Evolutionary conservation across 2,113 vertebrate species (phyloP).

Genomic region (Orthonyx spaldingii): DNA sequence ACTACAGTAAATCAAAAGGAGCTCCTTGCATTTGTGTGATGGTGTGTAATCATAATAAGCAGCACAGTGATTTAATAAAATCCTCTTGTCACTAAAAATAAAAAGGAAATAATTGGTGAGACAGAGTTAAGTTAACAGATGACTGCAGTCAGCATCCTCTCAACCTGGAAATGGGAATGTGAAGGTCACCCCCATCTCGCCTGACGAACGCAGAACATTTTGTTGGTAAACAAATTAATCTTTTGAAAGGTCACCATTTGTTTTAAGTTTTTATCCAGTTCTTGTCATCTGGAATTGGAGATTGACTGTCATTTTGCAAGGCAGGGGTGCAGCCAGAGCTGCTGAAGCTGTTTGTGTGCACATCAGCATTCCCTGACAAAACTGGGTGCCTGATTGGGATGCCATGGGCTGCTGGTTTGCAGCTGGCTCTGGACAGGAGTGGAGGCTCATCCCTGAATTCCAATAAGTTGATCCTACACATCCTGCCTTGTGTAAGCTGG

Average conservation of each 20-base stretch:
- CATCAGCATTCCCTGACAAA: slow-evolving; percentile 88
- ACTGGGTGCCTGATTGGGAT: slow-evolving; percentile 88
- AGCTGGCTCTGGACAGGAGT: slow-evolving; percentile 92
- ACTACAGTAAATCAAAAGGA: slow-evolving; percentile 69
- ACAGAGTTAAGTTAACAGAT: slow-evolving; percentile 81
- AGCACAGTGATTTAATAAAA: slow-evolving; percentile 71
- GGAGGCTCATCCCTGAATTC: slow-evolving; percentile 88
- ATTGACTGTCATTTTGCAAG: slow-evolving; percentile 83
- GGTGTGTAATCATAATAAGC: slow-evolving; percentile 58
- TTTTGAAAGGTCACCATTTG: slow-evolving; percentile 95
- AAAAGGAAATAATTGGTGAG: slow-evolving; percentile 81
- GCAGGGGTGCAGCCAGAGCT: slow-evolving; percentile 75
- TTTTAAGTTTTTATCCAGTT: slow-evolving; percentile 84
- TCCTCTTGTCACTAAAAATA: slow-evolving; percentile 71
- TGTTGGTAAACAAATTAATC: slow-evolving; percentile 97
- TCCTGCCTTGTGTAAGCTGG: slow-evolving; percentile 84
- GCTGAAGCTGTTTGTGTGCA: slow-evolving; percentile 78
- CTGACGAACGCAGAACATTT: slow-evolving; percentile 81
- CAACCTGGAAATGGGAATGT: slow-evolving; percentile 74
- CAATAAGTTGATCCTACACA: slow-evolving; percentile 86
- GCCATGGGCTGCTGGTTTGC: slow-evolving; percentile 95
- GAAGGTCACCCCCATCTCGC: slow-evolving; percentile 88
- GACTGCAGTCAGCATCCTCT: slow-evolving; percentile 80
- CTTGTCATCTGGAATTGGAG: slow-evolving; percentile 83
- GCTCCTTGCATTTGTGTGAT: slow-evolving; percentile 61